Percentiles rank a stretch among this genome's conserved stretches.
Evolutionary conservation across 2,113 vertebrate species (phyloP).

Genomic region (Callorhinus ursinus): DNA sequence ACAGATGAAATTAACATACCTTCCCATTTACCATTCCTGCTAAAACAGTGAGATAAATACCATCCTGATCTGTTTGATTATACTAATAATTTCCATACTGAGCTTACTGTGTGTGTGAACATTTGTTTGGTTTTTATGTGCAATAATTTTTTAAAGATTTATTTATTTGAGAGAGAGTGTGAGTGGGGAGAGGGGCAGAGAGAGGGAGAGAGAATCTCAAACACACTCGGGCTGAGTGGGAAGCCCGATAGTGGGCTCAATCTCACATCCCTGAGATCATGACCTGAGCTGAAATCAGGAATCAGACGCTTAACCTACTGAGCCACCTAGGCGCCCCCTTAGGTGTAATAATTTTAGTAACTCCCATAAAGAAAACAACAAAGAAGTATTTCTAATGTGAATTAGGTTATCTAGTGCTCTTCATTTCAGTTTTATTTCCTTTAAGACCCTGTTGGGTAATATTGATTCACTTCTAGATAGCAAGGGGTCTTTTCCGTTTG

Average conservation of each 20-base stretch:
- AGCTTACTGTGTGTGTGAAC: background rate
- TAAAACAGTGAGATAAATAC: background rate
- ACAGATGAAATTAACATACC: background rate
- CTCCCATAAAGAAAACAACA: background rate
- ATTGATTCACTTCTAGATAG: constrained; percentile 22
- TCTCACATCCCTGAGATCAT: background rate
- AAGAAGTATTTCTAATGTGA: background rate
- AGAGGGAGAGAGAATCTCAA: background rate
- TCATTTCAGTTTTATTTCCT: constrained; percentile 3
- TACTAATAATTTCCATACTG: background rate
- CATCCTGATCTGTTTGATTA: background rate
- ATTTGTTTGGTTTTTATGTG: background rate
- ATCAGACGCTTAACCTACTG: background rate
- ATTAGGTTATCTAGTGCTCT: background rate
- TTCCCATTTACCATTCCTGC: background rate
- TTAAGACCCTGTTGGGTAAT: background rate
- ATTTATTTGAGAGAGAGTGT: background rate
- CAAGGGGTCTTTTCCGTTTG: background rate
- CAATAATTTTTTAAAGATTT: background rate
- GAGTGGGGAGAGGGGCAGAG: background rate
- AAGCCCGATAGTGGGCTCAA: background rate
- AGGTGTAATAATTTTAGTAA: background rate
- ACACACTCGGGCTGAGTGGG: background rate
- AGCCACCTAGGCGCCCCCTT: background rate
- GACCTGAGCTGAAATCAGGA: background rate